A percentile compares a stretch with the other conserved stretches of the same genome.
Evolutionary conservation across 2,797 vertebrate genomes (phyloP).

Genomic region (Protosalanx chinensis): DNA sequence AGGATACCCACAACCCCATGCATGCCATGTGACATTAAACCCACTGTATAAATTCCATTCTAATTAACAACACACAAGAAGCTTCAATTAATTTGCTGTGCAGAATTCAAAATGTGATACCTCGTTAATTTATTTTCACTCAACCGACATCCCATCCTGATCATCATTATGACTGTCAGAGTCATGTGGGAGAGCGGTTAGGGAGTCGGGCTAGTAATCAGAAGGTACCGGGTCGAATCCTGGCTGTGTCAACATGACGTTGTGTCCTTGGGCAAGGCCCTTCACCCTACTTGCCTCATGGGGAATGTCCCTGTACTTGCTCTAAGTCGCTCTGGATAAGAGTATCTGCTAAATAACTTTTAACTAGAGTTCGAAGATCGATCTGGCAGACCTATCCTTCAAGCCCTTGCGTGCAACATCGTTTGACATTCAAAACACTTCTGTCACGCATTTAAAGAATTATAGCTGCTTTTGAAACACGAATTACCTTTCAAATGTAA

Average conservation of each 20-base stretch:
- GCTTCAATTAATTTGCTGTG: background rate
- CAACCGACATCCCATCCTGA: background rate
- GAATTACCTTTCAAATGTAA: background rate
- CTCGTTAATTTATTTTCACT: background rate
- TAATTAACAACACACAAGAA: conserved; percentile 3
- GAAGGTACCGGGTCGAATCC: too few species aligned
- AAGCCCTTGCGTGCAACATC: background rate
- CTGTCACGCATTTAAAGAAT: background rate
- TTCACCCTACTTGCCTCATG: too few species aligned
- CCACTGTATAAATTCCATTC: conserved; percentile 15
- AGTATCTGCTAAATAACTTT: background rate
- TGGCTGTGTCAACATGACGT: too few species aligned
- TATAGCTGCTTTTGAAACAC: background rate
- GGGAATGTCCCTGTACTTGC: too few species aligned
- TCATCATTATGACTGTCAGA: background rate
- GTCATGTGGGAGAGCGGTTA: too few species aligned
- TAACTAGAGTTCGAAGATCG: background rate
- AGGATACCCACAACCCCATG: background rate
- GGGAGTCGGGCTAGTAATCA: too few species aligned
- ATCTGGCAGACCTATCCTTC: background rate
- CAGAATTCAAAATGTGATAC: background rate
- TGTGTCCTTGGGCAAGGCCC: too few species aligned
- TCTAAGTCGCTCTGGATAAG: too few species aligned
- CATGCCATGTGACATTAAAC: background rate
- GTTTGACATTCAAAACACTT: conserved; percentile 52